Evolutionary conservation across 2,888 invertebrate species (phyloP).

Genomic region (Caenorhabditis afra): DNA sequence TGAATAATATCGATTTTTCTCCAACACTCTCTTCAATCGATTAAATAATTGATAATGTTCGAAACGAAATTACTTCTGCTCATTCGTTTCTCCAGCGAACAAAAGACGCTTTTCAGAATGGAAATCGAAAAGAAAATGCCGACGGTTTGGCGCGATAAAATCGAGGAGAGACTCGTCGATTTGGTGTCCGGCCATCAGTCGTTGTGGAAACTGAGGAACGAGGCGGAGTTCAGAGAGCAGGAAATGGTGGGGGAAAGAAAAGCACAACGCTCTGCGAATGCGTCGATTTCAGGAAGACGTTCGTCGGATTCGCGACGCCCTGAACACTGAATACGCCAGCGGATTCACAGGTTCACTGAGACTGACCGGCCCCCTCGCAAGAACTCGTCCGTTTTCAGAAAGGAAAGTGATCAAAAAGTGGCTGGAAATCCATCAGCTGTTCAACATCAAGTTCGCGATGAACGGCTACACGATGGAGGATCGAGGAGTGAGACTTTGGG

Average conservation of each 20-base stretch:
- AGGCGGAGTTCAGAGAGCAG: not conserved
- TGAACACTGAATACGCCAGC: slow-evolving; percentile 1
- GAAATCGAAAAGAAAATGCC: not conserved
- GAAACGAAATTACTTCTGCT: too few species aligned
- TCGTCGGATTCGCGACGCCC: not conserved
- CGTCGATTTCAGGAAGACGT: slow-evolving; percentile 11
- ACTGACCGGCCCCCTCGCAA: too few species aligned
- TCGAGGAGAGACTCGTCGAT: not conserved
- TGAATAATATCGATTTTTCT: too few species aligned
- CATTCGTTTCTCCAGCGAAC: too few species aligned
- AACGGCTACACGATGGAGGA: slow-evolving; percentile 36
- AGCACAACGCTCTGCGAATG: not conserved
- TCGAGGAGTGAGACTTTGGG: slow-evolving; percentile 21
- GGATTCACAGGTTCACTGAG: slow-evolving; percentile 4
- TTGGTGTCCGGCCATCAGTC: not conserved
- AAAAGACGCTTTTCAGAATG: not conserved
- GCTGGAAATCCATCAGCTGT: slow-evolving; percentile 25
- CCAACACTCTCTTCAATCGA: too few species aligned
- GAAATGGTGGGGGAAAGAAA: not conserved
- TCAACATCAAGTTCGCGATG: slow-evolving; percentile 27
- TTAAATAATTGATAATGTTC: too few species aligned
- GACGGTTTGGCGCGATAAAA: not conserved
- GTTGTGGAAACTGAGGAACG: not conserved
- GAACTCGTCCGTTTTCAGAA: slow-evolving; percentile 6
- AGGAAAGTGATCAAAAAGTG: slow-evolving; percentile 23